Conservation (phyloP, 2,113 vertebrate genomes). For the Salminus brasiliensis region DNA sequence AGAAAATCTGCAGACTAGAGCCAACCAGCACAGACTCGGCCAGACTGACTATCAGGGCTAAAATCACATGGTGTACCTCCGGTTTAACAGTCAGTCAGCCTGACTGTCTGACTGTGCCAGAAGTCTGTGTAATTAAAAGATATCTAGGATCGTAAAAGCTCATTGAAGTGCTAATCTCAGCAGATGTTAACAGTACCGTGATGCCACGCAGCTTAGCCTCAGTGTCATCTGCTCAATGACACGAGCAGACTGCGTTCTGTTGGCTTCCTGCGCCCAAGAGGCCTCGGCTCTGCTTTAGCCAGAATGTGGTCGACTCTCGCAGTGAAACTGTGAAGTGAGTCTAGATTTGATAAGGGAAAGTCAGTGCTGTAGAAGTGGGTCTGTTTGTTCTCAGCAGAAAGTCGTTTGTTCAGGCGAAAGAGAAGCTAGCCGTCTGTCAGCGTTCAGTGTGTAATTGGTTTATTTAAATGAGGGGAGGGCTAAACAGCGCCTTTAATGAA, state of each 20-base stretch:
- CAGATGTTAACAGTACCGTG: slow-evolving; percentile 14
- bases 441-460: slow-evolving; percentile 35
- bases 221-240: not conserved
- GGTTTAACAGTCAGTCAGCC: too few species aligned
- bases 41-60: too few species aligned
- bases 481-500: slow-evolving; percentile 41
- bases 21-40: too few species aligned
- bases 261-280: not conserved
- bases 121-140: slow-evolving; percentile 6
- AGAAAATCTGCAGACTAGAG: too few species aligned
- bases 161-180: slow-evolving; percentile 19
- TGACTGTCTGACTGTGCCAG: too few species aligned
- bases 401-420: not conserved
- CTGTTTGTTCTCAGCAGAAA: not conserved
- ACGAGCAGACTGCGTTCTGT: not conserved
- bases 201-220: not conserved
- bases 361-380: not conserved
- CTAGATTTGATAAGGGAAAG: not conserved
- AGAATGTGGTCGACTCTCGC: not conserved
- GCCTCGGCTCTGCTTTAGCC: not conserved
- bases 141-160: slow-evolving; percentile 31
- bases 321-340: not conserved
- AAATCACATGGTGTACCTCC: too few species aligned
- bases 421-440: not conserved
- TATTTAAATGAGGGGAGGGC: slow-evolving; percentile 29